Evolutionary conservation across 2,888 invertebrate genomes (phyloP), one percentile per base, ranked within the genome.

Genomic region (Baronia brevicornis): DNA sequence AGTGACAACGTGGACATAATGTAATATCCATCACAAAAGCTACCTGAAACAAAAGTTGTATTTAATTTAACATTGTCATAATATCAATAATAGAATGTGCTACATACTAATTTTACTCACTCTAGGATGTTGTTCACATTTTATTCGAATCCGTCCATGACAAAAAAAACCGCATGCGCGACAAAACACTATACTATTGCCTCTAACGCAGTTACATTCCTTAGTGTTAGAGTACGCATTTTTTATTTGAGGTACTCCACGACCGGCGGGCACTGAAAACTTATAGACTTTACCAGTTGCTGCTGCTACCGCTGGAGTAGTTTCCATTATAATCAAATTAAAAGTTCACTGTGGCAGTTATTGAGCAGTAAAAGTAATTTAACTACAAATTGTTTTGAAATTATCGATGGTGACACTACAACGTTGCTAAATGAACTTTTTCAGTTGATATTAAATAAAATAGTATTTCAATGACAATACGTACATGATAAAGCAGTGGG

Each of bases 1-100:
- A 77, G 33, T 67, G 74, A 53, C 86, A 86, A 4, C 73, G 64
- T 2, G 86, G 85, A 40, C 86, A 86, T 33, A 80, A 77, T 0
- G 74, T 43, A 33, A 86, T 74, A 34, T 86, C 86, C 41, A 79
- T 49, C 10, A 86, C 51, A 43, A 84, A 86, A 15, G 77, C 73
- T 3, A 84, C 75, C 86, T 86, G 69, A 12, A 30, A 25, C 6
- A 24, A 10, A 7, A 21, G 6, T 24, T 3, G 3, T 6, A 17
- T 7, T 9, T 8, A 2, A 14, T 8, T 2, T 4, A 6, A 24
- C 22, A 31, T 11, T 7, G 9, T 17, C 18, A n/a, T 32, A 19
- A 13, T 18, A 9, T 10, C 20, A 33, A 26, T 18, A 11, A 5
- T 11, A 11, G 5, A 11, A 14, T n/a, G n/a, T n/a, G n/a, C n/a